These are phyloP conservation scores for Psittacula cyanocephala DNA, from an alignment of 2,113 vertebrate species.

Conservation along the genomic window DNA sequence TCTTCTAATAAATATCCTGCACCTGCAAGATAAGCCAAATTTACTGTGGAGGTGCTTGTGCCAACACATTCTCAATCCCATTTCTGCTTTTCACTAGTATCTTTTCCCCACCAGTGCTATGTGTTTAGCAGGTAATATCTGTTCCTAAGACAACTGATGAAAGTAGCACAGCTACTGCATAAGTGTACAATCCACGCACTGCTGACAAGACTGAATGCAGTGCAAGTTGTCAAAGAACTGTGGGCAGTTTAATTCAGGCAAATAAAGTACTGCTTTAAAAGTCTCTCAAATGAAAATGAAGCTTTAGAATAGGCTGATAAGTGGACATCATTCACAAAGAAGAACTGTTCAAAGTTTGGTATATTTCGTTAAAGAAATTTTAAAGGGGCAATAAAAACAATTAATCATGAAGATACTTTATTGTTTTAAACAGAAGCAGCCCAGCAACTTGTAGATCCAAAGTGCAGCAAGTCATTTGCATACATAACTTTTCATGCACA, in stretches of 20 bases:
- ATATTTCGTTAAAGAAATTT: not conserved
- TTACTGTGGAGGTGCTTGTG: not conserved
- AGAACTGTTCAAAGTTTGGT: not conserved
- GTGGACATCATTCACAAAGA: not conserved
- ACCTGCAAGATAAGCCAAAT: not conserved
- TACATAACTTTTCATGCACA: not conserved
- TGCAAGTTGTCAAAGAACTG: not conserved
- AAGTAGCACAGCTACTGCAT: not conserved
- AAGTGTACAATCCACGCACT: not conserved
- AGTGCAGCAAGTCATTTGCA: not conserved
- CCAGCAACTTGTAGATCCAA: not conserved
- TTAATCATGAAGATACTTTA: not conserved
- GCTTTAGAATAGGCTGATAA: not conserved
- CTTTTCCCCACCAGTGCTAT: not conserved
- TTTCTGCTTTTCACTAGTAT: not conserved
- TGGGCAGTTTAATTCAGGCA: constrained; percentile 1
- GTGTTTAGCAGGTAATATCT: not conserved
- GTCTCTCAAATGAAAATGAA: not conserved
- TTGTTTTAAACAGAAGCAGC: not conserved
- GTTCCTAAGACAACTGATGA: not conserved
- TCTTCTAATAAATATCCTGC: not conserved
- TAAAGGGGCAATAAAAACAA: not conserved
- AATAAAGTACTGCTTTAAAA: not conserved
- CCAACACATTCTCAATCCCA: not conserved
- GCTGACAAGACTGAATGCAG: not conserved